Evolutionary conservation across 2,797 vertebrate species (phyloP).

Genomic region (Eleutherodactylus coqui): DNA sequence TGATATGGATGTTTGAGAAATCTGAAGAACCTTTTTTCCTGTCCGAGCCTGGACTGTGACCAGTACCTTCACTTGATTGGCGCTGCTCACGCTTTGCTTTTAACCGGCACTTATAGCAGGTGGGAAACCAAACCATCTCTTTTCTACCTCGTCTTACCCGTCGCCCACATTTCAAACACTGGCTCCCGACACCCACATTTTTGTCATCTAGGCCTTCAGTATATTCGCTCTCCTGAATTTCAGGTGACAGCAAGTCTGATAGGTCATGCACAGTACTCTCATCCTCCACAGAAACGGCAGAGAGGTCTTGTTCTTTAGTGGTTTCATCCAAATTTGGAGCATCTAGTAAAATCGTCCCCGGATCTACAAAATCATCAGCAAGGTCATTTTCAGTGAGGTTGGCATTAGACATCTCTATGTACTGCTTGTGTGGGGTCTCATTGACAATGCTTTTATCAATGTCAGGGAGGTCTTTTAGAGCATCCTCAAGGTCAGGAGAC

Average conservation of each 20-base stretch:
- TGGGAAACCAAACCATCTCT: background rate
- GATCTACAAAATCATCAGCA: background rate
- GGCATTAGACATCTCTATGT: background rate
- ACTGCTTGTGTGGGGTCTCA: background rate
- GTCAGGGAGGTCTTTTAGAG: background rate
- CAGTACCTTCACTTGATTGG: background rate
- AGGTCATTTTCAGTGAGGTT: background rate
- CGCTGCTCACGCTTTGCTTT: background rate
- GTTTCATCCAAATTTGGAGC: background rate
- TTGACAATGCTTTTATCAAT: background rate
- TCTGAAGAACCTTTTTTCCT: background rate
- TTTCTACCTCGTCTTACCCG: slow-evolving; percentile 1
- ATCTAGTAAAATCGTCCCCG: background rate
- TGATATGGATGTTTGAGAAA: background rate
- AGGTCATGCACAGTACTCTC: background rate
- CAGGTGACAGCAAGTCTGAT: background rate
- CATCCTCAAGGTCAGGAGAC: background rate
- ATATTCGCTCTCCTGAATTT: background rate
- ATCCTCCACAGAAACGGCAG: background rate
- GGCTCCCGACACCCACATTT: background rate
- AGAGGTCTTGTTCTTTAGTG: background rate
- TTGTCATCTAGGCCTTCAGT: background rate
- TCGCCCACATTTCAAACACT: slow-evolving; percentile 29
- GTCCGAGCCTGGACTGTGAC: background rate
- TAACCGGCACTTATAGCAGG: slow-evolving; percentile 35